Evolutionary conservation across 1,140 invertebrate genomes (phyloP), one percentile per base, ranked within the genome.

Genomic region (Coboldia fuscipes): DNA sequence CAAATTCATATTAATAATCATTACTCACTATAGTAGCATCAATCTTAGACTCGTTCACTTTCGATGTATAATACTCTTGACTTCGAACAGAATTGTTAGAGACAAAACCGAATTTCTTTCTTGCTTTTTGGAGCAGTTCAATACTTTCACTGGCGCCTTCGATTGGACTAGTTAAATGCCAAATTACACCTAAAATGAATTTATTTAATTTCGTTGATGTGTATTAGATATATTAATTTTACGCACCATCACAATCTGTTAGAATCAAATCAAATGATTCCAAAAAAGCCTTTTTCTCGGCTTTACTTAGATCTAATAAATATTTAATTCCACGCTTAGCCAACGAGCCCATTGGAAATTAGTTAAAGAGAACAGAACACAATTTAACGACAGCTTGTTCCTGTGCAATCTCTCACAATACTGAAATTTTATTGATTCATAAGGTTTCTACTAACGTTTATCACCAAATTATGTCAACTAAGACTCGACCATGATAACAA

Each of bases 91-190:
- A 65, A 46, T 84, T 84, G 45, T 84, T 84, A 2, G 77, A 75
- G 1, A 82, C 62, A 38, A 70, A 72, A 35, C 70, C 62, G 0
- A 81, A 49, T 30, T 60, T 62, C 48, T 84, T 84, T 2, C 74
- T 75, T 30, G 66, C 43, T 4, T 58, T 41, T 37, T 62, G 50
- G 21, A 80, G 58, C 17, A 54, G 49, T 10, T 46, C 45, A 27
- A 72, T 52, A 16, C 63, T 60, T 3, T 65, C 57, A 0, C 57
- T 45, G 2, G 61, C 58, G 2, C 63, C 61, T 3, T 59, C 52
- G 1, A 75, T 49, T 1, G 55, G 44, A 0, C 3, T 44, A 45
- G 3, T 39, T 33, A 33, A 24, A 2, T 41, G 10, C 68, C 72
- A 75, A 14, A 76, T 39, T 2, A 77, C 73, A 41, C 74, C 73